Evolutionary conservation across 2,888 invertebrate genomes (phyloP), one percentile per base, ranked within the genome.

Genomic region (Drosophila sordidapex): DNA sequence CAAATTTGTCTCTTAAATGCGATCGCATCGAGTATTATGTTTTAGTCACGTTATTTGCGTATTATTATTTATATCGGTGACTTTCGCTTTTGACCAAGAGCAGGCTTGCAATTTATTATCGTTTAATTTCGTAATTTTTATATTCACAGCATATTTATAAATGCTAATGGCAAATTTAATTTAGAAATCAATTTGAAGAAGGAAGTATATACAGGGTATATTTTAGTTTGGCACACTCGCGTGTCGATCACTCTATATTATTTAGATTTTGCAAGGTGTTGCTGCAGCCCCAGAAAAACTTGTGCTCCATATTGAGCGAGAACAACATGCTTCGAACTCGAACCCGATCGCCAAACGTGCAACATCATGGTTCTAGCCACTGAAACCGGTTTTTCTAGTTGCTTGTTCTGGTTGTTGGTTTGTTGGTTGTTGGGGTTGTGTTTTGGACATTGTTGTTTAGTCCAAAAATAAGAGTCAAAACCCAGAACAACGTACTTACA

Each of bases 301-400:
- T 52, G 48, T 88, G 89, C 68, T 81, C 89, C 84, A 87, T 72
- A 84, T 84, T 51, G 68, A 75, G 70, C 63, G 38, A 15, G 57
- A 59, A 70, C 65, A 57, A 54, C 46, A 46, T 25, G 58, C 68
- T 81, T 25, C 64, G 70, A 74, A 54, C 65, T 70, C 58, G 46
- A 49, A 64, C 71, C 68, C 69, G 61, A 62, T 54, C 56, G 38
- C 38, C 63, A 62, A 75, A 36, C 67, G 79, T 86, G 89, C 89
- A 89, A 78, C 87, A 81, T 77, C 77, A 81, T 87, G 74, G 79
- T 90, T 87, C 86, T 87, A 90, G 4, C 27, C 74, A 74, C 57
- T 48, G 35, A 77, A 90, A 87, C 86, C 70, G 86, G 86, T 86
- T 86, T 78, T 76, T 80, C 70, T 60, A 77, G 66, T 69, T 89